phyloP scores from a whole-genome alignment of 2,888 invertebrate species.

The Tromatobia lineatoria region DNA sequence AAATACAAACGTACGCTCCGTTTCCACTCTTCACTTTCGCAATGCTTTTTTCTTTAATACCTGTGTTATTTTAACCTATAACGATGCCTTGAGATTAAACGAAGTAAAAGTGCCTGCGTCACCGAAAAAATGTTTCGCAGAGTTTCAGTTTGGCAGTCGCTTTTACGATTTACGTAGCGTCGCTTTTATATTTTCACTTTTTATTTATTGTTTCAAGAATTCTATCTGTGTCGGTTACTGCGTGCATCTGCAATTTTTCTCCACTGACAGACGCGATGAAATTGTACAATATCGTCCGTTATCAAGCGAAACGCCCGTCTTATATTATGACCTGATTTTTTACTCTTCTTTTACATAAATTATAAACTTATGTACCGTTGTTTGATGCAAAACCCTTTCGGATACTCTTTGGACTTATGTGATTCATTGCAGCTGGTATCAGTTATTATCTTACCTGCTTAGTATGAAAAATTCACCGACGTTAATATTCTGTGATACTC shows the following conservation, averaged over 20 bases:
- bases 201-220: background rate
- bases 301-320: background rate
- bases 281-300: constrained; percentile 25
- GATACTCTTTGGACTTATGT: background rate
- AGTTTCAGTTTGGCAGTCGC: background rate
- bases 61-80: background rate
- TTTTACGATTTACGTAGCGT: background rate
- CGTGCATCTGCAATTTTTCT: background rate
- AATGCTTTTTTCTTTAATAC: background rate
- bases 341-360: background rate
- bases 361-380: background rate
- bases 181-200: constrained; percentile 12
- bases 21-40: background rate
- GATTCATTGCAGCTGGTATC: background rate
- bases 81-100: background rate
- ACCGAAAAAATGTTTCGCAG: background rate
- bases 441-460: background rate
- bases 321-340: background rate
- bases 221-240: background rate
- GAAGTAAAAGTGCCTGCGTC: background rate
- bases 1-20: constrained; percentile 5
- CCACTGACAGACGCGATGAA: constrained; percentile 25
- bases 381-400: background rate
- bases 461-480: too few relatives aligned
- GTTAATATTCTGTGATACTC: too few relatives aligned